These are phyloP conservation scores for Xenentodon cancila DNA, from an alignment of 2,797 vertebrate species.

Conservation along the genomic window DNA sequence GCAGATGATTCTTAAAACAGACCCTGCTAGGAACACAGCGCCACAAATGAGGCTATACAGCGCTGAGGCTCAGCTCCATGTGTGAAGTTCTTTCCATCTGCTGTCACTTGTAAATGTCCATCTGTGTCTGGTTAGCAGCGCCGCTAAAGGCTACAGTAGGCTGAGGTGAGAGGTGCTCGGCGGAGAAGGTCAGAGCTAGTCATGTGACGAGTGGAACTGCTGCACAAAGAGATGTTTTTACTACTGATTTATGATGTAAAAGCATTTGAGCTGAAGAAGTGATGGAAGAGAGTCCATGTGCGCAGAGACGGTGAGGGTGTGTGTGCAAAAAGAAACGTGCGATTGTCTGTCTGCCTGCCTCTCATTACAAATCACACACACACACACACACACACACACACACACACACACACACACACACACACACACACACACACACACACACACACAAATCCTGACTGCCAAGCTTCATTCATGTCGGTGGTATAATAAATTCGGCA, in stretches of 20 bases:
- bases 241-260: constrained; percentile 74
- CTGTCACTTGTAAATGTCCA: constrained; percentile 71
- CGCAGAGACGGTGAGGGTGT: constrained; percentile 19
- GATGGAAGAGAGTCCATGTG: constrained; percentile 50
- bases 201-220: constrained; percentile 73
- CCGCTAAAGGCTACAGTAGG: constrained; percentile 73
- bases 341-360: constrained; percentile 19
- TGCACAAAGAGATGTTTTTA: constrained; percentile 68
- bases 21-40: constrained; percentile 18
- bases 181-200: constrained; percentile 69
- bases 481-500: not conserved
- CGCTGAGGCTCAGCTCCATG: constrained; percentile 13
- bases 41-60: constrained; percentile 20
- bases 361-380: constrained; percentile 17
- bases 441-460: not conserved
- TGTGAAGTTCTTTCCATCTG: constrained; percentile 65
- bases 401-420: not conserved
- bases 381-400: constrained; percentile 3
- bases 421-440: constrained; percentile 15
- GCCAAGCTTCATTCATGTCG: constrained; percentile 6
- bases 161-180: constrained; percentile 69
- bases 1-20: constrained; percentile 18
- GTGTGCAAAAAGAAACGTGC: constrained; percentile 22
- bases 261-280: constrained; percentile 41
- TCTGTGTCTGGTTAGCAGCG: constrained; percentile 74